Conservation (phyloP, 2,113 vertebrate genomes). For the Vulpes vulpes region DNA sequence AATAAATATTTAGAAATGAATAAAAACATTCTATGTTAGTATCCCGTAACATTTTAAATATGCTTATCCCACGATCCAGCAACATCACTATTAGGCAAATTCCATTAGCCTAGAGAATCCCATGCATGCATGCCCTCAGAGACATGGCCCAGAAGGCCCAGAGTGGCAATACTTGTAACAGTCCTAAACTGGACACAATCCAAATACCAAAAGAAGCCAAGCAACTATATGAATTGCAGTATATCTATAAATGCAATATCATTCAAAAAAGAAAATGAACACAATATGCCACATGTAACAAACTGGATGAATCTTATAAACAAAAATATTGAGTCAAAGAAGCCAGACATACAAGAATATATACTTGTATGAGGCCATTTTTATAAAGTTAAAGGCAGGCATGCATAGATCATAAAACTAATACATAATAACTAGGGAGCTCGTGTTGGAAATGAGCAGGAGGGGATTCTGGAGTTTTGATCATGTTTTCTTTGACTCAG, state of each 20-base stretch:
- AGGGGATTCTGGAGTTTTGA: neutral
- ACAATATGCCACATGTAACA: neutral
- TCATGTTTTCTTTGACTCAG: neutral
- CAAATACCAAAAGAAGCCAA: neutral
- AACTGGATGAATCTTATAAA: neutral
- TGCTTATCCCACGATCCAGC: neutral
- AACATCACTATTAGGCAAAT: neutral
- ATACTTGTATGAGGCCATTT: neutral
- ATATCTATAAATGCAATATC: neutral
- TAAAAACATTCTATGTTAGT: neutral
- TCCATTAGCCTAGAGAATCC: neutral
- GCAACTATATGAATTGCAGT: neutral
- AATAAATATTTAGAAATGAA: conserved; percentile 17
- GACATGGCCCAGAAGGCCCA: neutral
- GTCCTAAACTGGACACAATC: neutral
- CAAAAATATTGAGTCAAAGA: neutral
- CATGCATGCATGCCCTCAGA: neutral
- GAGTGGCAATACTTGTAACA: neutral
- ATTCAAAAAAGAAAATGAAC: neutral
- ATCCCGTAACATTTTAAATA: neutral
- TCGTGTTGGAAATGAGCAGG: neutral
- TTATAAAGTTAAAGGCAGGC: neutral
- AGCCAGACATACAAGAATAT: neutral
- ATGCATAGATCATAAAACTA: neutral
- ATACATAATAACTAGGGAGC: neutral